Evolutionary conservation across 2,113 vertebrate genomes (phyloP).

Genomic region (Brachypodius melanocephalos): DNA sequence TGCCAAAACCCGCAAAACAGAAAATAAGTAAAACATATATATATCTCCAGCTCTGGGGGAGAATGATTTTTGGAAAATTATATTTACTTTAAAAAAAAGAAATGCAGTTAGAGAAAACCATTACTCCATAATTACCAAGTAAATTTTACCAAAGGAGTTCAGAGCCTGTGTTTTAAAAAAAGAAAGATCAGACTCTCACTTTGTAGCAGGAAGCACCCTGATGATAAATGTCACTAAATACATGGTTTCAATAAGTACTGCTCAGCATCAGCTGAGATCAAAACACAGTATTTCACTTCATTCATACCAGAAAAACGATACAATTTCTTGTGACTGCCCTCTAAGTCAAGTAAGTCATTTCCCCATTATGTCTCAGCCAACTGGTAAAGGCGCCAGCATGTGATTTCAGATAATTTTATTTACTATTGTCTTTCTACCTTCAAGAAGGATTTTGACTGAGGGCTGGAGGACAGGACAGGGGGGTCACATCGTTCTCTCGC

Average conservation of each 20-base stretch:
- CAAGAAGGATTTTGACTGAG: neutral
- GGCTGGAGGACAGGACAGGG: fast-evolving
- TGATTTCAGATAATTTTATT: neutral
- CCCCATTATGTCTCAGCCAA: neutral
- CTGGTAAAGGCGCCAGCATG: neutral
- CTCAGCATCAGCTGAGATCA: neutral
- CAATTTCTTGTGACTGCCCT: neutral
- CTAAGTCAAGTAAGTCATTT: neutral
- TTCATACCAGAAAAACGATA: neutral
- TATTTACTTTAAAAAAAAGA: neutral
- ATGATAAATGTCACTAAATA: neutral
- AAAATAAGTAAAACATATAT: neutral
- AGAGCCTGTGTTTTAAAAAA: neutral
- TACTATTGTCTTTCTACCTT: neutral
- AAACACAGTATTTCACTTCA: neutral
- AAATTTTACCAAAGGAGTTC: neutral
- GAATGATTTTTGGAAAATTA: neutral
- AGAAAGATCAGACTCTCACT: neutral
- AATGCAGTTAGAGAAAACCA: neutral
- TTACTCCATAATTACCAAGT: neutral
- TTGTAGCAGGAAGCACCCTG: neutral
- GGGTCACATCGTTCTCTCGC: neutral
- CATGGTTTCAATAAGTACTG: neutral
- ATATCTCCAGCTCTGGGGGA: fast-evolving
- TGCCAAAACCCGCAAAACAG: fast-evolving